Evolutionary conservation across 2,797 vertebrate species (phyloP), one percentile per base, ranked within the genome.

Genomic region (Myotis findleyi): DNA sequence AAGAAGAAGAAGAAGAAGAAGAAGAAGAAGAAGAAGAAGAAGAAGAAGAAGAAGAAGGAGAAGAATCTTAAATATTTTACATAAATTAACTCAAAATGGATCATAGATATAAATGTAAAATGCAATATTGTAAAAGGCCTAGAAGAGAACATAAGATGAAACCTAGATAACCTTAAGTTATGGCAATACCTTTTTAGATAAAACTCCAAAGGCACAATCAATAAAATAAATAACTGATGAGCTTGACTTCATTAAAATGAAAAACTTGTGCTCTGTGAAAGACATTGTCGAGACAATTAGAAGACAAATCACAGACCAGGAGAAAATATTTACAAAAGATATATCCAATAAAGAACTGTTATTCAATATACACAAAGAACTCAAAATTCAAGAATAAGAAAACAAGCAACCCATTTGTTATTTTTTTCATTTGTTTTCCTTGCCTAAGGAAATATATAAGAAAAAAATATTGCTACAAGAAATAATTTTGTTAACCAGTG

Each of bases 261-360:
- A 72, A 93, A 80, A 33, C 13, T 81, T 68, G 27, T 93, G 44
- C 20, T 71, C 55, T 72, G 11, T 23, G 9, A 51, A 80, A 51
- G 75, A 87, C 53, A 79, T 44, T 53, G 7, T 79, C 11, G 41
- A 84, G 30, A 77, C 9, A 94, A 53, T 77, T 55, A 53, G 27
- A 62, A 44, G 55, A 94, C 47, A 86, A 66, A 77, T 64, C 77
- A 87, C 23, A 66, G 25, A 57, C n/a, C 49, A 2, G 23, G 16
- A 92, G 25, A 71, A 92, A 83, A 88, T 83, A 62, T 77, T 83
- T 95, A 33, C 44, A 87, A 82, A 83, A 83, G 49, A n/a, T 14
- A 79, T 79, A 89, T 76, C 36, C 64, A 47, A 80, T 66, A 86
- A 66, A 72, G 17, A n/a, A 80, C 21, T 55, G 11, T 73, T 80